phyloP scores from a whole-genome alignment of 1,140 invertebrate species.

The Eurosta solidaginis region DNA sequence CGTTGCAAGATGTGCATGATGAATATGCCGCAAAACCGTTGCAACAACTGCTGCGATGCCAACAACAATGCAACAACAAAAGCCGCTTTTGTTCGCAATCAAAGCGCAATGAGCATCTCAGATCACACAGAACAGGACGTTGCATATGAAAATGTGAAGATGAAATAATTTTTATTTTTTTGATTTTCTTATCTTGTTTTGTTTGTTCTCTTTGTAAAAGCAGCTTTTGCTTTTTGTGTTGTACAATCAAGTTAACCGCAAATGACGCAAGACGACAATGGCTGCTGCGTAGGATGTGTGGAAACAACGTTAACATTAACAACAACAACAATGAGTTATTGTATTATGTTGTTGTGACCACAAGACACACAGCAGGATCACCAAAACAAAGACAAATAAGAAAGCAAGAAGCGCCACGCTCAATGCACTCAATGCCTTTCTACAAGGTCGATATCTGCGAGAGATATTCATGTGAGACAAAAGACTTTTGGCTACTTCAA shows the following conservation, averaged over 20 bases:
- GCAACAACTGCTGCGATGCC: neutral
- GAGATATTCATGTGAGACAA: constrained; percentile 12
- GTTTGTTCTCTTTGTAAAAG: neutral
- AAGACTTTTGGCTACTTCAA: constrained; percentile 19
- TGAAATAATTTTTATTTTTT: neutral
- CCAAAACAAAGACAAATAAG: neutral
- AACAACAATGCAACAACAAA: constrained; percentile 1
- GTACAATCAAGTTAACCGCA: constrained; percentile 15
- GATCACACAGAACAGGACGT: neutral
- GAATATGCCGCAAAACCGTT: constrained; percentile 5
- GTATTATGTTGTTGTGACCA: neutral
- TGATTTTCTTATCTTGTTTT: neutral
- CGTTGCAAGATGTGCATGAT: constrained; percentile 27
- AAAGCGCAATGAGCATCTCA: neutral
- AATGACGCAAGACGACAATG: constrained; percentile 4
- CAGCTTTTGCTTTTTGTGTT: neutral
- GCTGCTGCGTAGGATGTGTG: constrained; percentile 3
- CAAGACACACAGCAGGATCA: constrained; percentile 19
- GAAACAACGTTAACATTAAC: neutral
- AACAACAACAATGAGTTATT: neutral
- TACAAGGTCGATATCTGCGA: constrained; percentile 4
- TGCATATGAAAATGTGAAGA: neutral
- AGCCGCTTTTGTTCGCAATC: constrained; percentile 10
- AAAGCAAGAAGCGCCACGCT: neutral
- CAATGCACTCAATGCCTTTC: neutral